These are phyloP conservation scores for Crocidura indochinensis DNA, from an alignment of 2,797 vertebrate species.

Conservation along the genomic window DNA sequence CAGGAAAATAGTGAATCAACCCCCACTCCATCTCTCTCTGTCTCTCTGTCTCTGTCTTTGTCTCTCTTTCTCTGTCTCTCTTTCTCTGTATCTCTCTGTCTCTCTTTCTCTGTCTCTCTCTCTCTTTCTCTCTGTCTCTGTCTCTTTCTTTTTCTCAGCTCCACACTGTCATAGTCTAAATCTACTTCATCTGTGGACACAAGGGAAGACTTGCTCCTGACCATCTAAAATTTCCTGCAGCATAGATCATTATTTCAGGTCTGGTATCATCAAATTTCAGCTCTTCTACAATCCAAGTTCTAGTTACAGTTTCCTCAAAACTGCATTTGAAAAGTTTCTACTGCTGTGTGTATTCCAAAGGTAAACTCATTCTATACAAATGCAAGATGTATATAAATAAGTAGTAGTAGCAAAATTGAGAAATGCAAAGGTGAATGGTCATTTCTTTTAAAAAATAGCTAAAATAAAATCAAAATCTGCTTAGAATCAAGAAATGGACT, in stretches of 20 bases:
- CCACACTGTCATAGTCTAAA: fast-evolving
- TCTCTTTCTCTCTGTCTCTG: too few relatives aligned
- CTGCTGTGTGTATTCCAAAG: background rate
- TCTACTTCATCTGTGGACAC: background rate
- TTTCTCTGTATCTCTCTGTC: too few relatives aligned
- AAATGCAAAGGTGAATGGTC: background rate
- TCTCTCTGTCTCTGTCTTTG: too few relatives aligned
- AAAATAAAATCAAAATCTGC: conserved; percentile 19
- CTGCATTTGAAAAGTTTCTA: background rate
- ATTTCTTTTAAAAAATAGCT: conserved; percentile 26
- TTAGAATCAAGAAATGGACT: background rate
- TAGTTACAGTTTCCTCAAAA: conserved; percentile 4
- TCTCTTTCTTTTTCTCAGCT: background rate
- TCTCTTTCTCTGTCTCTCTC: too few relatives aligned
- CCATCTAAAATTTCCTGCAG: background rate
- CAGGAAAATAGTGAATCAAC: background rate
- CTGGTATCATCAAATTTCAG: background rate
- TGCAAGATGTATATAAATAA: background rate
- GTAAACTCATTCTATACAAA: background rate
- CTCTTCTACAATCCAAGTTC: background rate
- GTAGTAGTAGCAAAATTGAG: too few relatives aligned
- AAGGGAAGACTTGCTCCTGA: background rate
- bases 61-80: too few relatives aligned
- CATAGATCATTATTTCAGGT: background rate
- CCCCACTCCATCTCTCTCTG: too few relatives aligned